A percentile compares a stretch with the other conserved stretches of the same genome.
Evolutionary conservation across 23 tunicate genomes (phyloP).

Genomic region (Halocynthia aurantium): DNA sequence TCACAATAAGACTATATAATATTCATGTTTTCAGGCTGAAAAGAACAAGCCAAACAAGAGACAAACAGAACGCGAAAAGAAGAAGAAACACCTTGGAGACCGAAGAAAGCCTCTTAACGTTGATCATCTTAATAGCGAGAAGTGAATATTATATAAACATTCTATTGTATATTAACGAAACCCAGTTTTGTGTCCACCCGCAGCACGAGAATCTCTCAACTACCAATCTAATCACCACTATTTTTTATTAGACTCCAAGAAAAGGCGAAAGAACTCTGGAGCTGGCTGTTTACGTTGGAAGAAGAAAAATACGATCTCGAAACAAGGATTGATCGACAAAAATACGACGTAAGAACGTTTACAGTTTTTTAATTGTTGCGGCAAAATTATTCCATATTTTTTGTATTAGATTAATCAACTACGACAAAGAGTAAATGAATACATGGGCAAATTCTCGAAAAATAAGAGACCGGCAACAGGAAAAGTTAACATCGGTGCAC

Average conservation of each 20-base stretch:
- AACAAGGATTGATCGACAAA: slow-evolving; percentile 83
- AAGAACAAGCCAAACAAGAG: slow-evolving; percentile 86
- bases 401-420: slow-evolving; percentile 76
- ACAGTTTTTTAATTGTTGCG: no score
- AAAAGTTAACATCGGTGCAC: slow-evolving; percentile 72
- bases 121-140: slow-evolving; percentile 72
- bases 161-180: no score
- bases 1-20: no score
- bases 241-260: slow-evolving; percentile 67
- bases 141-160: background rate
- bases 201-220: no score
- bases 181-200: no score
- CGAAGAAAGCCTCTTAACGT: slow-evolving; percentile 75
- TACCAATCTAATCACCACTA: no score
- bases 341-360: slow-evolving; percentile 73
- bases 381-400: no score
- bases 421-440: slow-evolving; percentile 89
- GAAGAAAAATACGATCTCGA: slow-evolving; percentile 92
- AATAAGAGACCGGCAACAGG: slow-evolving; percentile 48
- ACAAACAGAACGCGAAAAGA: slow-evolving; percentile 88
- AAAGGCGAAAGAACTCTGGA: slow-evolving; percentile 93
- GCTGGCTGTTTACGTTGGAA: slow-evolving; percentile 62
- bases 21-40: slow-evolving; percentile 43
- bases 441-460: slow-evolving; percentile 96
- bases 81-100: slow-evolving; percentile 64